Conservation (phyloP, 2,113 vertebrate species). For the Dascyllus trimaculatus region DNA sequence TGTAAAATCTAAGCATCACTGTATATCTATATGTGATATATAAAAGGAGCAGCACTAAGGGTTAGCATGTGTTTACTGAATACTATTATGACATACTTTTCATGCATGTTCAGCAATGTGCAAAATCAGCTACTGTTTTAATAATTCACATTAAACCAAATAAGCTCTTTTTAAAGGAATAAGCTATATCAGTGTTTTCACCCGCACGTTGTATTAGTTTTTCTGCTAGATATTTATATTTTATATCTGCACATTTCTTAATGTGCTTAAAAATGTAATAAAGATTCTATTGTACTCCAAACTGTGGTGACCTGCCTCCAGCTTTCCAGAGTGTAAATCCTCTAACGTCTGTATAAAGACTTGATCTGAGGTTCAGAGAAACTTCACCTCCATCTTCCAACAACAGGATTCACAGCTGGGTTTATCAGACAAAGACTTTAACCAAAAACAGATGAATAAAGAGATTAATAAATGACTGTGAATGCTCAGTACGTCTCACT, state of each 20-base stretch:
- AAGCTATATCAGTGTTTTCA: too few relatives aligned
- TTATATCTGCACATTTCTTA: too few relatives aligned
- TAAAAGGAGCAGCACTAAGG: background rate
- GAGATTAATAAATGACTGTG: background rate
- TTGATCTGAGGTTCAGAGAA: background rate
- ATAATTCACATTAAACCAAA: too few relatives aligned
- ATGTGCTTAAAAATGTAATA: too few relatives aligned
- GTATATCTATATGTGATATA: background rate
- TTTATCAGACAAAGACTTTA: background rate
- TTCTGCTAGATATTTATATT: too few relatives aligned
- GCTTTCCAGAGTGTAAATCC: background rate
- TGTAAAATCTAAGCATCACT: slow-evolving; percentile 4
- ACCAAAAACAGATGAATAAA: background rate
- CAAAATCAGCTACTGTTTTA: too few relatives aligned
- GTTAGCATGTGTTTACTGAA: background rate
- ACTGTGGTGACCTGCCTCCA: background rate
- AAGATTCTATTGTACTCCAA: too few relatives aligned
- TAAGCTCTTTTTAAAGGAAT: too few relatives aligned
- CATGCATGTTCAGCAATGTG: too few relatives aligned
- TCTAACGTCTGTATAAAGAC: background rate
- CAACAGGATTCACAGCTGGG: background rate
- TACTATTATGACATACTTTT: background rate
- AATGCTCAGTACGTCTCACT: background rate
- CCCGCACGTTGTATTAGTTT: too few relatives aligned
- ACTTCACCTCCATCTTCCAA: too few relatives aligned